A percentile compares a stretch with the other conserved stretches of the same genome.
phyloP scores from a whole-genome alignment of 92 coral and sea anemone species.

The Palythoa grandiflora region DNA sequence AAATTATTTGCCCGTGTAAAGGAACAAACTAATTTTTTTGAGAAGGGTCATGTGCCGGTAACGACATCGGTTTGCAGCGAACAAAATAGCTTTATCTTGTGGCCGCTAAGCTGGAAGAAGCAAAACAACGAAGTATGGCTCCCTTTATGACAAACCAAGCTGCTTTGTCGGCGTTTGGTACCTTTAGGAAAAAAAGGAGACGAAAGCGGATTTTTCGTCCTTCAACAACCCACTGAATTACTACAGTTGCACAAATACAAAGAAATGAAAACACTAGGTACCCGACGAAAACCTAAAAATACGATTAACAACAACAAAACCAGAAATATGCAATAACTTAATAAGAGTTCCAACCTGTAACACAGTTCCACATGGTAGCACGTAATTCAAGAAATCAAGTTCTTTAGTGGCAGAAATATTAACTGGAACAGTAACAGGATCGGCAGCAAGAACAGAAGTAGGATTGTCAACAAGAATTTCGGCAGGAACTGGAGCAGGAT shows the following conservation, averaged over 20 bases:
- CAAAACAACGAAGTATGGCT: no score
- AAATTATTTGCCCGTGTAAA: no score
- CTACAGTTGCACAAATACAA: conserved; percentile 10
- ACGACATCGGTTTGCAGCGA: no score
- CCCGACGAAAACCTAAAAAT: not conserved
- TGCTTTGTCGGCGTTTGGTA: no score
- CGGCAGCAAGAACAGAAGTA: not conserved
- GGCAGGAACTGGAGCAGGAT: not conserved
- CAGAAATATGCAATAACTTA: not conserved
- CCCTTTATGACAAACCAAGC: no score
- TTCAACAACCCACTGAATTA: no score
- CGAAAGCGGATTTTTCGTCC: no score
- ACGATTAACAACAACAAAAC: conserved; percentile 8
- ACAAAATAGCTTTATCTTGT: no score
- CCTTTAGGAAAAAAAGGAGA: no score
- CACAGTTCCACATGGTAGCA: conserved; percentile 5
- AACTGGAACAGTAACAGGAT: not conserved
- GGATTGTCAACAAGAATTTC: not conserved
- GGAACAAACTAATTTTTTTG: no score
- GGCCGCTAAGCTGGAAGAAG: no score
- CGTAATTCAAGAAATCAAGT: not conserved
- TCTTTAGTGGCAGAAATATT: not conserved
- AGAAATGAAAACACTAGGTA: conserved; percentile 9
- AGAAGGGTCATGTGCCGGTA: no score
- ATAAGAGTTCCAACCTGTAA: conserved; percentile 9